Evolutionary conservation across 2,888 invertebrate species (phyloP).

Genomic region (Timema podura): DNA sequence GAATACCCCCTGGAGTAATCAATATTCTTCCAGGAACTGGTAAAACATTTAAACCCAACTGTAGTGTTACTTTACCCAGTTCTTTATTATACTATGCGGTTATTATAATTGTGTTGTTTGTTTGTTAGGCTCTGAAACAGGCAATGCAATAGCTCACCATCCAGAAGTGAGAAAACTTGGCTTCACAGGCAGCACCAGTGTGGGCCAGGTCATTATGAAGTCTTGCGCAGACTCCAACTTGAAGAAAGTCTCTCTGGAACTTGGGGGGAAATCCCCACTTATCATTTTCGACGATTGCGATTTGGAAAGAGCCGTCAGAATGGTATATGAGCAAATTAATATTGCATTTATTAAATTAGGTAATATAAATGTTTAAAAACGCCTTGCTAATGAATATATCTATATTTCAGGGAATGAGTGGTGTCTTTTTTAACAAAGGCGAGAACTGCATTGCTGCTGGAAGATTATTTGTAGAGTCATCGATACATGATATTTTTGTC

Average conservation of each 20-base stretch:
- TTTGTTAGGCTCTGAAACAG: conserved; percentile 62
- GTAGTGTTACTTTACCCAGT: not conserved
- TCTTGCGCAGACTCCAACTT: conserved; percentile 85
- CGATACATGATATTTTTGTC: conserved; percentile 87
- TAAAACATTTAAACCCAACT: conserved; percentile 34
- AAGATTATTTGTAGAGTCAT: conserved; percentile 85
- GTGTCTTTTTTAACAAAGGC: conserved; percentile 97
- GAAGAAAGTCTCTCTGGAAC: conserved; percentile 90
- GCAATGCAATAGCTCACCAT: conserved; percentile 85
- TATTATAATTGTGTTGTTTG: no score
- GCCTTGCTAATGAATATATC: not conserved
- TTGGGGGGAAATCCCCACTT: conserved; percentile 94
- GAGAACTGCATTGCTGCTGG: conserved; percentile 98
- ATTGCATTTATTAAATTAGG: not conserved
- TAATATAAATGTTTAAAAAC: not conserved
- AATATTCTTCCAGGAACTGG: conserved; percentile 86
- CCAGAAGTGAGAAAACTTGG: conserved; percentile 84
- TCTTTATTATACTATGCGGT: no score
- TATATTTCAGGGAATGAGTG: conserved; percentile 71
- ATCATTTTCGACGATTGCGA: conserved; percentile 94
- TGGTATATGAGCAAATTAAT: conserved; percentile 51
- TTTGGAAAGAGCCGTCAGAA: conserved; percentile 85
- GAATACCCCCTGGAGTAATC: conserved; percentile 91
- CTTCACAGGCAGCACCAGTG: conserved; percentile 92
- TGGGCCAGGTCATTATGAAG: conserved; percentile 89